These are phyloP conservation scores for Elysia crispata DNA, from an alignment of 2,888 invertebrate species.

Conservation along the genomic window DNA sequence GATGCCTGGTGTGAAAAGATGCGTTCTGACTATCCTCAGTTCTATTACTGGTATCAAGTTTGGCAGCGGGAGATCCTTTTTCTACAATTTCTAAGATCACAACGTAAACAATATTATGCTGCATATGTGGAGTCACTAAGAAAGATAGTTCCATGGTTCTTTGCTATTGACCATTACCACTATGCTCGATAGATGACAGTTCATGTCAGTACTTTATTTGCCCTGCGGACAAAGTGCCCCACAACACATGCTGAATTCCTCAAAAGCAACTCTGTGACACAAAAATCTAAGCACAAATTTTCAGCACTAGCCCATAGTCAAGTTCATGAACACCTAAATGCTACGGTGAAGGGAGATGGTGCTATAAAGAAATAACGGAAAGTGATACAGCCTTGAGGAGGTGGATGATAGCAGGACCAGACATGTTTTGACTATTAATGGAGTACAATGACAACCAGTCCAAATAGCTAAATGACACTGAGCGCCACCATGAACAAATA, in stretches of 20 bases:
- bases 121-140: constrained; percentile 41
- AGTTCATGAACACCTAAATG: constrained; percentile 55
- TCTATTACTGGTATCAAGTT: constrained; percentile 45
- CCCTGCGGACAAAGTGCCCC: constrained; percentile 1
- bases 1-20: constrained; percentile 34
- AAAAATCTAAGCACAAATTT: constrained; percentile 42
- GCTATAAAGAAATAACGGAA: constrained; percentile 51
- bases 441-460: too few relatives aligned
- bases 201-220: constrained; percentile 24
- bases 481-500: constrained; percentile 51
- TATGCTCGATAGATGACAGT: constrained; percentile 53
- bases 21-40: constrained; percentile 30
- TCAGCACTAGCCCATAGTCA: constrained; percentile 53
- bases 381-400: constrained; percentile 45
- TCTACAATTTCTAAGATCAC: constrained; percentile 43
- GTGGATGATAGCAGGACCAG: constrained; percentile 52
- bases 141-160: constrained; percentile 48
- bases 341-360: constrained; percentile 49
- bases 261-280: constrained; percentile 22
- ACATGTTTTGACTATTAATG: too few relatives aligned
- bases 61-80: constrained; percentile 35
- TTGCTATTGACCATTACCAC: constrained; percentile 48
- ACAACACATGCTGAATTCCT: constrained; percentile 2
- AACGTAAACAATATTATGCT: constrained; percentile 30
- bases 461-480: too few relatives aligned